A percentile compares a stretch with the other conserved stretches of the same genome.
These are phyloP conservation scores for Montipora foliosa DNA, from an alignment of 64 coral and sea anemone species.

Conservation along the genomic window DNA sequence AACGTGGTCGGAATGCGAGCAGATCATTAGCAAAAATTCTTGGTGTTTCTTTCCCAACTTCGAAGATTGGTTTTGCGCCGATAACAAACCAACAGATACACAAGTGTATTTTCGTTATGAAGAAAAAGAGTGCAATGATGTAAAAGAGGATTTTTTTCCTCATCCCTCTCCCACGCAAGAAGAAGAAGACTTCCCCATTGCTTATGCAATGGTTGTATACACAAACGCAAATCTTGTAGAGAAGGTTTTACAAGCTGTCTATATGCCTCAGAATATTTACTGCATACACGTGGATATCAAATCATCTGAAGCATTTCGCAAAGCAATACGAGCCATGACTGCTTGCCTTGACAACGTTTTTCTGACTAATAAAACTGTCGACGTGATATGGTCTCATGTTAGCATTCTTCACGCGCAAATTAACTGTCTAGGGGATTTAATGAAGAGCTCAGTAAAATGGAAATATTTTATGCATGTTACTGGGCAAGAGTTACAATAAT, in stretches of 20 bases:
- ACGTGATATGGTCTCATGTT: constrained; percentile 14
- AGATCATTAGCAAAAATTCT: background rate
- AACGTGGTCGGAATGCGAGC: constrained; percentile 19
- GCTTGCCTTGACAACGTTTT: constrained; percentile 27
- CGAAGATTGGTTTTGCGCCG: constrained; percentile 1
- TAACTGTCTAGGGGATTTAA: too few relatives aligned
- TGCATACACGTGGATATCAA: too few relatives aligned
- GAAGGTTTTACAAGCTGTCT: constrained; percentile 17
- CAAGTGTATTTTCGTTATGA: background rate
- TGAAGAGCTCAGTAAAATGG: too few relatives aligned
- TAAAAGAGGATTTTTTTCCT: constrained; percentile 3
- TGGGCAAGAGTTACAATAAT: too few relatives aligned
- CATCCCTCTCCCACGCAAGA: constrained; percentile 29
- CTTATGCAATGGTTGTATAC: constrained; percentile 44
- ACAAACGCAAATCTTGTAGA: constrained; percentile 5
- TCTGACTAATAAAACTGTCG: background rate
- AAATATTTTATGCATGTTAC: too few relatives aligned
- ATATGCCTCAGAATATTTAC: too few relatives aligned
- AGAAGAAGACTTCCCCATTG: constrained; percentile 51
- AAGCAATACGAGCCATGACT: constrained; percentile 26
- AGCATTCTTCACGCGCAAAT: constrained; percentile 8
- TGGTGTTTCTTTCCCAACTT: background rate
- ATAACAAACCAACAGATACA: constrained; percentile 1
- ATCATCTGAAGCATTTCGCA: too few relatives aligned
- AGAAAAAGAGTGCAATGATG: background rate